These are phyloP conservation scores for Aleiodes alternator DNA, from an alignment of 2,888 invertebrate genomes.

Conservation along the genomic window DNA sequence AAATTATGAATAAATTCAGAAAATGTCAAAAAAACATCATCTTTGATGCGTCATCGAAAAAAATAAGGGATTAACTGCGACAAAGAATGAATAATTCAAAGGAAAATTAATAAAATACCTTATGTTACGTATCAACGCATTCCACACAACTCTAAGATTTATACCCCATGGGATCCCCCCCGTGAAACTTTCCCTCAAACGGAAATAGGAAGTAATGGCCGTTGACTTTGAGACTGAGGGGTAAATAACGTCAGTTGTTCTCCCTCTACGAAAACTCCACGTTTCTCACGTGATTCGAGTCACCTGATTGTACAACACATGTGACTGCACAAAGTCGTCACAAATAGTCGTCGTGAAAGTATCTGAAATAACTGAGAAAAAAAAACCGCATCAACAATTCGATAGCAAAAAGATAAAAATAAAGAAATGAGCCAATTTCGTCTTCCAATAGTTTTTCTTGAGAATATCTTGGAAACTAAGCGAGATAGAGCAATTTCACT, in stretches of 20 bases:
- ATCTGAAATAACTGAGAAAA: neutral
- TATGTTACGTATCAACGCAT: conserved; percentile 59
- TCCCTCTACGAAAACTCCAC: conserved; percentile 2
- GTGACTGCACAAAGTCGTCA: conserved; percentile 31
- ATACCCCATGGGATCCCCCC: conserved; percentile 25
- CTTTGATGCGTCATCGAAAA: too few relatives aligned
- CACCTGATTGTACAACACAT: conserved; percentile 63
- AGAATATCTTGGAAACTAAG: too few relatives aligned
- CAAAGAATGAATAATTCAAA: conserved; percentile 5
- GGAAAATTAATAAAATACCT: conserved; percentile 47
- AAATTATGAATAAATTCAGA: too few relatives aligned
- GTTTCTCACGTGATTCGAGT: conserved; percentile 40
- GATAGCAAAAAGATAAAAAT: too few relatives aligned
- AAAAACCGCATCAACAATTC: too few relatives aligned
- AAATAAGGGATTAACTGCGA: too few relatives aligned
- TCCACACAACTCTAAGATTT: conserved; percentile 56
- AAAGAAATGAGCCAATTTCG: too few relatives aligned
- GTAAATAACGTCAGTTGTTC: conserved; percentile 29
- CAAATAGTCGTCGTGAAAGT: too few relatives aligned
- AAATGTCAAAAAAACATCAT: too few relatives aligned
- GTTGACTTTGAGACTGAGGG: conserved; percentile 55
- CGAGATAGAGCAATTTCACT: too few relatives aligned
- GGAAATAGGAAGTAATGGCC: conserved; percentile 54
- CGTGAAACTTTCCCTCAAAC: conserved; percentile 32
- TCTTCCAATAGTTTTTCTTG: too few relatives aligned